Base-by-base conservation (phyloP, 2,797 vertebrate species). In the Falco berigora region DNA sequence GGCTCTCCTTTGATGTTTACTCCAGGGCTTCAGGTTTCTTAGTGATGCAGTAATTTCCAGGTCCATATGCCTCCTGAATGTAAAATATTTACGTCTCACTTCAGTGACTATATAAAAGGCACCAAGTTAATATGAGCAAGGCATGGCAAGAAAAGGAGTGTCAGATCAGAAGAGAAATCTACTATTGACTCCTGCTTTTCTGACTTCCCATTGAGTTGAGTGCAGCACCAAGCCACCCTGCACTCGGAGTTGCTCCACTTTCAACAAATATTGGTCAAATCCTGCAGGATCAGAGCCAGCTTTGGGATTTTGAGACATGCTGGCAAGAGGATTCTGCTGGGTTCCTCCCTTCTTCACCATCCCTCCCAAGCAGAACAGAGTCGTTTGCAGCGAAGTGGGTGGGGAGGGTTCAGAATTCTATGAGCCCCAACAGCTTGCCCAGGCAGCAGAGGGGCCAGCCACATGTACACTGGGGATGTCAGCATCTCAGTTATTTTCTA, bases 321-420 rank as follows among this genome's bases (percentile, higher is more conserved):
- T 90, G 88, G 77, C 69, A 59, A 76, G 88, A 93, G 36, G 32
- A 69, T 82, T 92, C 75, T 93, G 47, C 62, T 75, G 88, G 88
- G 68, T 86, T 91, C 62, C 95, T 96, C 94, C 93, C 90, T 93
- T 94, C 75, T 38, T 91, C 92, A 78, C 74, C 69, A 81, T 97
- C 86, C 93, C 94, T 94, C 93, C 95, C 94, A 96, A 75, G 93
- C 72, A 95, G 95, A 95, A 94, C 84, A 96, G 85, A 96, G 88
- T 32, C 32, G 47, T 91, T 94, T 96, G 63, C 76, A 88, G 44
- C 89, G 44, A 91, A 97, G 92, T 93, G 92, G 90, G 86, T 95
- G 93, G 84, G 91, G 68, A 95, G 30, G n/a, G 25, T 44, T 93
- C 88, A 69, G 86, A 91, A 96, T 68, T 88, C 64, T 77, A 88